phyloP scores from a whole-genome alignment of 2,797 vertebrate species.

The Lepilemur ruficaudatus region DNA sequence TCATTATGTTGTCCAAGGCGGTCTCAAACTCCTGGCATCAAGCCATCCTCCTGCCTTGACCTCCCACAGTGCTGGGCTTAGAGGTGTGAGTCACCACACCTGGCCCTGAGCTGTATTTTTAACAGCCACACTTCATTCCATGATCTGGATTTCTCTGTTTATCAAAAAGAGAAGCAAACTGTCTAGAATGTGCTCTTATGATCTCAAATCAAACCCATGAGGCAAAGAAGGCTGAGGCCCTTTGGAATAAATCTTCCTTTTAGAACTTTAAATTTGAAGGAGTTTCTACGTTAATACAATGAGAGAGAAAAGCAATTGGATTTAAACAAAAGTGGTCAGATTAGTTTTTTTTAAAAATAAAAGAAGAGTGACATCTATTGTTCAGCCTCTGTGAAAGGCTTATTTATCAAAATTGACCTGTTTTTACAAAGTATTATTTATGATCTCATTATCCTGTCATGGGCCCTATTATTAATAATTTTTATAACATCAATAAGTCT shows the following conservation, averaged over 20 bases:
- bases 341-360: background rate
- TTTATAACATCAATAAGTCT: background rate
- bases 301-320: background rate
- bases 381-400: background rate
- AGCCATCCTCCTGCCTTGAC: background rate
- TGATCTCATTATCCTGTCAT: background rate
- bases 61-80: background rate
- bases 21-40: background rate
- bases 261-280: background rate
- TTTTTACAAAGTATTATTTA: background rate
- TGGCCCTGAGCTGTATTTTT: background rate
- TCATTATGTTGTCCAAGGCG: background rate
- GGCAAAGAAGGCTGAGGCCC: background rate
- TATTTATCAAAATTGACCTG: conserved; percentile 35
- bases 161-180: background rate
- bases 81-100: background rate
- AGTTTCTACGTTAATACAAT: background rate
- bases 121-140: background rate
- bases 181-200: background rate
- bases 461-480: background rate
- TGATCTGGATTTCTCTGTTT: background rate
- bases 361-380: background rate
- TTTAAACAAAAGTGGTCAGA: background rate
- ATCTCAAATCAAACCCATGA: background rate
- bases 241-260: background rate